Evolutionary conservation across 2,888 invertebrate species (phyloP).

Genomic region (Agonopterix heracliana): DNA sequence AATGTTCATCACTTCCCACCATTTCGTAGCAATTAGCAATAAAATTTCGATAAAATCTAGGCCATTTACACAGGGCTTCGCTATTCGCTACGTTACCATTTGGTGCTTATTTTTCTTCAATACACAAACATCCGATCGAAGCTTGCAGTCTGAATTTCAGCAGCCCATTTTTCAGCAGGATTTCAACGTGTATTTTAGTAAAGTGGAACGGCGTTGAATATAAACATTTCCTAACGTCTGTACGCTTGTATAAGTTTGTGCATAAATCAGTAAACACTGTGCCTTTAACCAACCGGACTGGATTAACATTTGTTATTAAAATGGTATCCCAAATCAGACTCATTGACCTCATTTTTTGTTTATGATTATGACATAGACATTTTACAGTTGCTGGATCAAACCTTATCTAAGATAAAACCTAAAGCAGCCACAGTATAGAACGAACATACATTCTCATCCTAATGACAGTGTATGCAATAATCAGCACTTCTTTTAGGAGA

Average conservation of each 20-base stretch:
- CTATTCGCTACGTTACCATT: conserved; percentile 18
- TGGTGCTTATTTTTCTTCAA: conserved; percentile 1
- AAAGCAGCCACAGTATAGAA: no score
- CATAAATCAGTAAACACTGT: conserved; percentile 34
- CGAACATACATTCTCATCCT: no score
- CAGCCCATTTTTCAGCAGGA: conserved; percentile 57
- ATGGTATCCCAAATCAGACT: conserved; percentile 11
- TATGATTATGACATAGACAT: conserved; percentile 2
- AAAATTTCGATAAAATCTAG: conserved; percentile 24
- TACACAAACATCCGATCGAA: conserved; percentile 44
- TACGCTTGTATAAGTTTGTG: conserved; percentile 34
- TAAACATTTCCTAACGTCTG: conserved; percentile 42
- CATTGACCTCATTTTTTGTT: conserved; percentile 20
- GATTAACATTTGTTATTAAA: conserved; percentile 16
- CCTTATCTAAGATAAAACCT: no score
- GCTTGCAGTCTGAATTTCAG: conserved; percentile 49
- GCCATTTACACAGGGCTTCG: conserved; percentile 22
- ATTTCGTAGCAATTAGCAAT: no score
- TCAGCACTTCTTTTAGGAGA: no score
- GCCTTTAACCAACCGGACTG: conserved; percentile 14
- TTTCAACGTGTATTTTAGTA: conserved; percentile 53
- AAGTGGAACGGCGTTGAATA: conserved; percentile 47
- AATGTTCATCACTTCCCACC: no score
- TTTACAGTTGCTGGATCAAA: no score
- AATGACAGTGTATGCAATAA: no score